Base-by-base conservation (phyloP, 2,113 vertebrate genomes). In the Corythaixoides concolor region DNA sequence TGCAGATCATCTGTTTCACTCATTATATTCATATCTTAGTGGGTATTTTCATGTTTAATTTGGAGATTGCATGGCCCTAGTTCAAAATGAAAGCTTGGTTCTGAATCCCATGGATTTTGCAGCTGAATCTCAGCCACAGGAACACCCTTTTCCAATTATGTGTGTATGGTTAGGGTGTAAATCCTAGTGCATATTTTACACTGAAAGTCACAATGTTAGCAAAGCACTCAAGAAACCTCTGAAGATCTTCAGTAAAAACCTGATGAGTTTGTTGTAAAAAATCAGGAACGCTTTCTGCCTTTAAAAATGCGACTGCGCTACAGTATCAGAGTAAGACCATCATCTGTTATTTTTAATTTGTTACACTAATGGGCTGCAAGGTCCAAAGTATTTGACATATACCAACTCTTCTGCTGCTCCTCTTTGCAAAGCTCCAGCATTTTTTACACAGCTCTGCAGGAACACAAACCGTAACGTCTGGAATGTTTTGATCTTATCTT, bases 1-100 rank as follows among this genome's bases (percentile, higher is more conserved):
- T 95, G 95, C 96, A 88, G 97, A 97, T 98, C 97, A 97, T 97
- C 97, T 97, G 95, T 97, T 96, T 95, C 90, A 91, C 96, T 97
- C 97, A 95, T 97, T 98, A 97, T 92, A 95, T 82, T 97, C 85
- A 59, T 85, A 96, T 95, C 89, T 94, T 95, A 95, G 86, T 96
- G 95, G 91, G 96, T 74, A 93, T 95, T 96, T 97, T 97, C 18
- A 8, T 93, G 92, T 96, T 97, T 97, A 97, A 97, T 97, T 97
- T 96, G 93, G 95, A 95, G 95, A 98, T 96, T 95, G 90, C 88
- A 87, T 90, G 95, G 96, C 96, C 94, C 92, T 85, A 73, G 88
- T 97, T 93, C 91, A 96, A 96, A 96, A 94, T 81, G 93, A 95
- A 93, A 89, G 85, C 96, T 94, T 89, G 96, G 94, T 97, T 97